These are phyloP conservation scores for Sebastes kiyomatsui DNA, from an alignment of 2,797 vertebrate genomes.

Conservation along the genomic window DNA sequence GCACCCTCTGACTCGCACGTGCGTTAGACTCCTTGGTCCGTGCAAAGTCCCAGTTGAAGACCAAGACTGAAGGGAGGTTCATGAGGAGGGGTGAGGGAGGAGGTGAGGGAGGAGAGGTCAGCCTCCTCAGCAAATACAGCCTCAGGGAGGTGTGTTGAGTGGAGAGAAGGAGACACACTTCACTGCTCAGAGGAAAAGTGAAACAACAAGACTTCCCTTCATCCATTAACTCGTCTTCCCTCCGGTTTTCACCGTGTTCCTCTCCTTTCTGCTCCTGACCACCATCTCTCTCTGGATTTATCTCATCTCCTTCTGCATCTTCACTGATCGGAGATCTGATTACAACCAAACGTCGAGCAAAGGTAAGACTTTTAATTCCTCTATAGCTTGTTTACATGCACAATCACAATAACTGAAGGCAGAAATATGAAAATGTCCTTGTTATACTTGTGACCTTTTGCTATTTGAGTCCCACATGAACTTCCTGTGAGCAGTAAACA, in stretches of 20 bases:
- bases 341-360: not conserved
- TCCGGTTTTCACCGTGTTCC: rapidly evolving
- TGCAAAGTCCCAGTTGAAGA: not conserved
- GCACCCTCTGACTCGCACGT: no score
- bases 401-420: not conserved
- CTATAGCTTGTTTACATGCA: not conserved
- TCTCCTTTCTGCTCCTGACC: no score
- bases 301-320: not conserved
- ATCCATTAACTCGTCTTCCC: not conserved
- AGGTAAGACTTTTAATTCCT: slow-evolving; percentile 16
- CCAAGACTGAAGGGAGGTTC: not conserved
- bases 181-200: not conserved
- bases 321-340: not conserved
- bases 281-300: not conserved
- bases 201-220: not conserved
- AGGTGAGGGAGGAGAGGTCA: slow-evolving; percentile 5
- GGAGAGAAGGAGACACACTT: not conserved
- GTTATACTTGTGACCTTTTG: not conserved
- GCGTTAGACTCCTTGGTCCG: no score
- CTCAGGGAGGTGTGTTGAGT: not conserved
- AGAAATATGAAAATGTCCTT: not conserved
- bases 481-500: not conserved
- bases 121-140: slow-evolving; percentile 35
- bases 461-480: not conserved
- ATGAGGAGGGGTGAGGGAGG: not conserved